Percentiles rank a stretch among this genome's conserved stretches.
Evolutionary conservation across 2,797 vertebrate species (phyloP).

Genomic region (Oceanodroma leucorhoa): DNA sequence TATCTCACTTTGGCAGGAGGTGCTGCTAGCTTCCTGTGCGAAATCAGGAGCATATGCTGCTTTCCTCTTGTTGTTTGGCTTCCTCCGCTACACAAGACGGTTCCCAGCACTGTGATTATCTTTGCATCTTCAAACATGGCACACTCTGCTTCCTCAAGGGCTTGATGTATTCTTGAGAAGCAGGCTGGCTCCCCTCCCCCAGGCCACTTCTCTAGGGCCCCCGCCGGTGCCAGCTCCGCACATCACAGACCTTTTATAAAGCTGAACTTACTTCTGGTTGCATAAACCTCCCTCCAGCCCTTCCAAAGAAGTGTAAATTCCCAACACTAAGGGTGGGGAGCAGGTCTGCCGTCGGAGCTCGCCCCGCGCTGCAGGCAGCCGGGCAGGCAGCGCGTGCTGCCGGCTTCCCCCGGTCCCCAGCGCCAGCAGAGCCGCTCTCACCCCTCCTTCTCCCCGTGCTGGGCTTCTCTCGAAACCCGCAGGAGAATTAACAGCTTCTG

Average conservation of each 20-base stretch:
- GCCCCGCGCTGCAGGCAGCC: fast-evolving
- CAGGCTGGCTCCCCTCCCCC: constrained; percentile 70
- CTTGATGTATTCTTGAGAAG: constrained; percentile 98
- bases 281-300: constrained; percentile 17
- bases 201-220: constrained; percentile 56
- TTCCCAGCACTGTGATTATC: constrained; percentile 99
- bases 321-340: fast-evolving
- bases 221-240: not conserved
- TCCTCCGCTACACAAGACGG: constrained; percentile 95
- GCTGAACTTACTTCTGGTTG: constrained; percentile 32
- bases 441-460: not conserved
- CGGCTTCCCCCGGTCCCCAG: not conserved
- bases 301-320: not conserved
- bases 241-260: constrained; percentile 61
- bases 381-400: not conserved
- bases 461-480: not conserved
- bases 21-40: constrained; percentile 96
- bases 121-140: constrained; percentile 99
- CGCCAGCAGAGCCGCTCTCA: not conserved
- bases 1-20: constrained; percentile 98
- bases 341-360: not conserved
- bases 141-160: constrained; percentile 97
- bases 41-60: constrained; percentile 93
- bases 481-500: not conserved
- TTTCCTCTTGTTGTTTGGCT: constrained; percentile 99